Evolutionary conservation across 2,888 invertebrate genomes (phyloP), one percentile per base, ranked within the genome.

Genomic region (Phymatocera aterrima): DNA sequence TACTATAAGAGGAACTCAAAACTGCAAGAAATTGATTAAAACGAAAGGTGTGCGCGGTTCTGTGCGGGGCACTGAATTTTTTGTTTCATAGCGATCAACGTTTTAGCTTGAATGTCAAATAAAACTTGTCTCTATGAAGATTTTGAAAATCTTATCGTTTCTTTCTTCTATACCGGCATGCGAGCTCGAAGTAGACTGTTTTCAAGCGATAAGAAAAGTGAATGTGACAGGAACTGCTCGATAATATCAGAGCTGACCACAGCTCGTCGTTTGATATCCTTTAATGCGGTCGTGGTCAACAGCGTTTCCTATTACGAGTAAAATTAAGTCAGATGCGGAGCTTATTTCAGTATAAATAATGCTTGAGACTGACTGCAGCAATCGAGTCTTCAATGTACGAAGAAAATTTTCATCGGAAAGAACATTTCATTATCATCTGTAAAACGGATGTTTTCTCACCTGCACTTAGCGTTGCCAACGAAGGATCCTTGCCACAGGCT

Each of bases 401-500:
- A 57, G n/a, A 64, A 37, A 18, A 18, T 5, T 64, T 18, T 34
- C 1, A 18, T 34, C 6, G 21, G 2, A 18, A 28, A 21, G n/a
- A 24, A 68, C 12, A 40, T n/a, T n/a, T n/a, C n/a, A n/a, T n/a
- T n/a, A n/a, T n/a, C n/a, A n/a, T n/a, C n/a, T 12, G 4, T 24
- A 43, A 68, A 68, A 68, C 6, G 2, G 6, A 15, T 46, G 1
- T 28, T 43, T 24, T 24, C 88, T 85, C 91, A 95, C 96, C 96
- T 93, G 96, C 95, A 87, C 94, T 92, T 84, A 96, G 91, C 1
- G 94, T 89, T 82, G 94, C 94, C 88, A 95, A 95, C 80, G 93
- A 94, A 15, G 94, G 92, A 86, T 95, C 94, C 84, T 94, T 93
- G 86, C 94, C 94, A 90, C 96, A 97, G 10, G 95, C 94, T 88